Evolutionary conservation across 2,113 vertebrate species (phyloP), one percentile per base, ranked within the genome.

Genomic region (Mesembrinibis cayennensis): DNA sequence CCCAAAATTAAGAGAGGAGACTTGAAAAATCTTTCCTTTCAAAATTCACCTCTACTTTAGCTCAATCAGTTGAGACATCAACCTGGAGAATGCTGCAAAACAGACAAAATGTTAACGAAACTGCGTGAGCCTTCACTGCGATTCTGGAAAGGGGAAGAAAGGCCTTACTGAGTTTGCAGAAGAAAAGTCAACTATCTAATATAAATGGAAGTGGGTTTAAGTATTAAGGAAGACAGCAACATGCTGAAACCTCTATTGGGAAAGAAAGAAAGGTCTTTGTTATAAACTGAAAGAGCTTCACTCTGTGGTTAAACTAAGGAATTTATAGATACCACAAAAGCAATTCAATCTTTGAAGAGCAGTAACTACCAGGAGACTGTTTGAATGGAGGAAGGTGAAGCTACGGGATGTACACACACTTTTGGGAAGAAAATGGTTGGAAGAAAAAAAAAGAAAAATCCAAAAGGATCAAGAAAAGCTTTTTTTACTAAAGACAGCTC

Each of bases 41-140:
- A 81, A 88, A 90, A 55, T 55, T 82, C 10, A 71, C 27, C 15
- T 62, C 38, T 90, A 70, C 13, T 61, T 93, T 58, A 83, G 25
- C 42, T 55, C 62, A 73, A 27, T 6, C 0, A 0, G 8, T 73
- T 92, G 73, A 73, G 62, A 80, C 0, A 5, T 55, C 8, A 77
- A 26, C 14, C 40, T 90, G 30, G 5, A 53, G 45, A 93, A 73
- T 53, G 44, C 62, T 77, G 40, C 16, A 90, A 70, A 86, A 47
- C 4, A 70, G 32, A n/a, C 0, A 2, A 91, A 63, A 76, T 44
- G 3, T 49, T 44, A 69, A 59, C 29, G 36, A 82, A 92, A 80
- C 32, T 23, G 19, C 1, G 1, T 11, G 53, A 90, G 22, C 17
- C 29, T 90, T 95, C 58, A 29, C 9, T 62, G 50, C 3, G 2